Percentiles rank a stretch among this genome's conserved stretches.
These are phyloP conservation scores for Mormyrops boulengeri DNA, from an alignment of 2,797 vertebrate species.

Conservation along the genomic window DNA sequence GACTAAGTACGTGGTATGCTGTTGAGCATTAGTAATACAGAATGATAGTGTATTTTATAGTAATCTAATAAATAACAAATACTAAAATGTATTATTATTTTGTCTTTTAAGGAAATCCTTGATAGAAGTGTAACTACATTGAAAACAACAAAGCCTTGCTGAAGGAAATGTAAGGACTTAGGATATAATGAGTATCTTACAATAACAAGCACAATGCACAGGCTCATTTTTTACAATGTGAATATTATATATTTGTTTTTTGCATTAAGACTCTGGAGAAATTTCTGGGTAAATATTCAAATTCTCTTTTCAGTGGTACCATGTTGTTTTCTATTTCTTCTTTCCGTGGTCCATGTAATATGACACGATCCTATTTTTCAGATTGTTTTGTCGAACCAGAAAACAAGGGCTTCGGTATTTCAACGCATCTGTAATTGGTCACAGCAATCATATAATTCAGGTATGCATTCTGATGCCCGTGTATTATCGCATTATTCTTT, in stretches of 20 bases:
- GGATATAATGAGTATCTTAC: background rate
- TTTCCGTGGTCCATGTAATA: background rate
- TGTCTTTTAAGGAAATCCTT: conserved; percentile 4
- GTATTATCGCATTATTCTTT: background rate
- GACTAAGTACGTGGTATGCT: background rate
- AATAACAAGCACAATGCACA: background rate
- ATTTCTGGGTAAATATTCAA: background rate
- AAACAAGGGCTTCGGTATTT: background rate
- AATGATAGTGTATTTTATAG: background rate
- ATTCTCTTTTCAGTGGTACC: background rate
- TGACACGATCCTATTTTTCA: background rate
- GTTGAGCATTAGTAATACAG: background rate
- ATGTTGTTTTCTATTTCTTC: background rate
- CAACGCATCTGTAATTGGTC: conserved; percentile 31
- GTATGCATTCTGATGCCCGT: background rate
- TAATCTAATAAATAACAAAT: background rate
- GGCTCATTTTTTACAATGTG: background rate
- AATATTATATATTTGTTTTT: background rate
- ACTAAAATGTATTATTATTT: background rate
- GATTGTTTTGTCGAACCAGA: background rate
- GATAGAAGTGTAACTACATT: background rate
- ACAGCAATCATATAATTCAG: conserved; percentile 26
- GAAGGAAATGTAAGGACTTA: background rate
- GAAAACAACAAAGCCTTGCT: background rate
- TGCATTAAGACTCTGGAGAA: background rate